phyloP scores from a whole-genome alignment of 2,888 invertebrate genomes.

The Eupelmus urozonus region DNA sequence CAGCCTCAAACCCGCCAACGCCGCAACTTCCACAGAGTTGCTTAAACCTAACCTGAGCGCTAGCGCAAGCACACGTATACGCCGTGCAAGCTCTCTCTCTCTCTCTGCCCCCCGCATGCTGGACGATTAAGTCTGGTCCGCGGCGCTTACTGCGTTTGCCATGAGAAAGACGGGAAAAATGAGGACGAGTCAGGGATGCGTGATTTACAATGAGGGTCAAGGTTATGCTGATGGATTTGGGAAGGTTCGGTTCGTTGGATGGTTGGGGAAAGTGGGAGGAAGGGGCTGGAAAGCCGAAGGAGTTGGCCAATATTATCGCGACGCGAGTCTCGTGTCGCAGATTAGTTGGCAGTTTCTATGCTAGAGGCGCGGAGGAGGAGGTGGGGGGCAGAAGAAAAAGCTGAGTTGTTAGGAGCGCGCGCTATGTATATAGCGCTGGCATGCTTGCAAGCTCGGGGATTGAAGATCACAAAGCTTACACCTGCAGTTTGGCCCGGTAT shows the following conservation, averaged over 20 bases:
- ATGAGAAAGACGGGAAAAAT: background rate
- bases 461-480: conserved; percentile 45
- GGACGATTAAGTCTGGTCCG: conserved; percentile 68
- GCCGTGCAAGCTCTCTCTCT: background rate
- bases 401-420: conserved; percentile 66
- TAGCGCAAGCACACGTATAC: background rate
- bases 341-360: conserved; percentile 70
- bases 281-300: background rate
- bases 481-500: conserved; percentile 24
- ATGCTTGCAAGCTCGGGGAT: conserved; percentile 1
- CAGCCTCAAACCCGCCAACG: conserved; percentile 59
- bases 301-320: conserved; percentile 65
- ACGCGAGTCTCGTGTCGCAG: conserved; percentile 64
- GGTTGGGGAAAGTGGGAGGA: too few species aligned
- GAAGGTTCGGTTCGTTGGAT: too few species aligned
- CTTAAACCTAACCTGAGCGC: conserved; percentile 75
- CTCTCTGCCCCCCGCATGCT: background rate
- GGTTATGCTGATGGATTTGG: background rate
- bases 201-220: background rate
- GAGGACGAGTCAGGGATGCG: background rate
- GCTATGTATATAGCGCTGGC: conserved; percentile 7
- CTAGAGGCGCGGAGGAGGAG: background rate
- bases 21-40: conserved; percentile 76
- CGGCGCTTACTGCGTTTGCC: background rate
- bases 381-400: conserved; percentile 66